A percentile compares a stretch with the other conserved stretches of the same genome.
These are phyloP conservation scores for Eurois occulta DNA, from an alignment of 2,888 invertebrate genomes.

Conservation along the genomic window DNA sequence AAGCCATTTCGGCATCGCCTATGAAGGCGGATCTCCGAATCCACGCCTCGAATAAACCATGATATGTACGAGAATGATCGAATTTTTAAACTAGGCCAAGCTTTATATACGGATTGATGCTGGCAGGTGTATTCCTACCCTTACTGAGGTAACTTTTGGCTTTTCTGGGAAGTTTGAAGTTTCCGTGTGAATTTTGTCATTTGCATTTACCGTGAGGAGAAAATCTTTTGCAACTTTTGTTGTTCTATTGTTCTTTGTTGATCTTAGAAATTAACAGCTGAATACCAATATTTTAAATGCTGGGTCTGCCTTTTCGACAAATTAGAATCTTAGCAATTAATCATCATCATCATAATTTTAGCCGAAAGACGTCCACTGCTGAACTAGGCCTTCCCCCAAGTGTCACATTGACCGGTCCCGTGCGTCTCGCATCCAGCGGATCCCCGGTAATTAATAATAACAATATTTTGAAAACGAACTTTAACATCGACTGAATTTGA, in stretches of 20 bases:
- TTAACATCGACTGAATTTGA: no score
- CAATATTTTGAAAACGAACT: no score
- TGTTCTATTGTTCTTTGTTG: neutral
- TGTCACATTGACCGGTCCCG: no score
- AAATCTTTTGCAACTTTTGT: neutral
- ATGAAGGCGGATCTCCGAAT: neutral
- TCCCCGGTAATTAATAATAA: no score
- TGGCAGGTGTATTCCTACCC: neutral
- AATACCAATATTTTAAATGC: no score
- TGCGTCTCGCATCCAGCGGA: no score
- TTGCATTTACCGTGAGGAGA: neutral
- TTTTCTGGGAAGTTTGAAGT: neutral
- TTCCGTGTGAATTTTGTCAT: neutral
- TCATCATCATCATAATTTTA: no score
- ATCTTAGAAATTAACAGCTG: no score
- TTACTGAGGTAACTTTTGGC: neutral
- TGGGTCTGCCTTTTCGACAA: no score
- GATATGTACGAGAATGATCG: conserved; percentile 4
- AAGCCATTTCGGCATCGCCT: neutral
- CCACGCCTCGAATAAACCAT: neutral
- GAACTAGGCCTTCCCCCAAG: no score
- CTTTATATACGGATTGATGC: neutral
- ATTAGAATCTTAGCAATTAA: no score
- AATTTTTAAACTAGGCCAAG: conserved; percentile 6
- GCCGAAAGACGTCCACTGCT: no score